Percentiles rank a stretch among this genome's conserved stretches.
Conservation (phyloP, 2,113 vertebrate genomes). For the Nesogale talazaci region DNA sequence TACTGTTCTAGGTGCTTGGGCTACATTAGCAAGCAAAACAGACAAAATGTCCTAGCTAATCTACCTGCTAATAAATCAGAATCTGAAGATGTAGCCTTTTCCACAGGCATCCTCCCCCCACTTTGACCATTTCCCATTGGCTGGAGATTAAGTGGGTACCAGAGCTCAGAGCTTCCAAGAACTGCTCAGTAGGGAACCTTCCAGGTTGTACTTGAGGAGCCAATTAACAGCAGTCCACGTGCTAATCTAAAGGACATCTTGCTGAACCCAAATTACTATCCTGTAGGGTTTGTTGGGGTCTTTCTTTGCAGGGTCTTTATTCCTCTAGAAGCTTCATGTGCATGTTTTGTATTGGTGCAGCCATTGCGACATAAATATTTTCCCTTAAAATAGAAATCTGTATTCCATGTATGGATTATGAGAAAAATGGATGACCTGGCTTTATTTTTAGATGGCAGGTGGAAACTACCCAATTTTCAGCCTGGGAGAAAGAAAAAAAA, state of each 20-base stretch:
- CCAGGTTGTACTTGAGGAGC: neutral
- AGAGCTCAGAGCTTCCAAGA: neutral
- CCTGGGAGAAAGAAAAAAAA: constrained; percentile 24
- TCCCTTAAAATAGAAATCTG: constrained; percentile 51
- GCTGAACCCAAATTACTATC: neutral
- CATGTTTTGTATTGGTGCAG: constrained; percentile 27
- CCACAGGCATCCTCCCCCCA: neutral
- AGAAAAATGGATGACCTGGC: constrained; percentile 46
- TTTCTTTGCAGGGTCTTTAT: constrained; percentile 7
- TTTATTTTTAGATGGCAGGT: constrained; percentile 71
- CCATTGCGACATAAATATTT: constrained; percentile 59
- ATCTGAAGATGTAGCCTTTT: neutral
- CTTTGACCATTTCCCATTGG: neutral
- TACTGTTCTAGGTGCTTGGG: neutral
- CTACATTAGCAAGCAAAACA: neutral
- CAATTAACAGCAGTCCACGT: neutral
- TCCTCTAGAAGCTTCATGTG: constrained; percentile 2
- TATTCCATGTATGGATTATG: constrained; percentile 40
- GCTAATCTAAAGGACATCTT: neutral
- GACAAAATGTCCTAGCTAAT: neutral
- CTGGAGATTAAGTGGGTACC: neutral
- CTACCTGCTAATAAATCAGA: neutral
- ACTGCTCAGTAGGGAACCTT: neutral
- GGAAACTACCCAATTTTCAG: constrained; percentile 36
- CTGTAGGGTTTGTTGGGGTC: neutral